Evolutionary conservation across 2,113 vertebrate species (phyloP), one percentile per base, ranked within the genome.

Genomic region (Chloroceryle aenea): DNA sequence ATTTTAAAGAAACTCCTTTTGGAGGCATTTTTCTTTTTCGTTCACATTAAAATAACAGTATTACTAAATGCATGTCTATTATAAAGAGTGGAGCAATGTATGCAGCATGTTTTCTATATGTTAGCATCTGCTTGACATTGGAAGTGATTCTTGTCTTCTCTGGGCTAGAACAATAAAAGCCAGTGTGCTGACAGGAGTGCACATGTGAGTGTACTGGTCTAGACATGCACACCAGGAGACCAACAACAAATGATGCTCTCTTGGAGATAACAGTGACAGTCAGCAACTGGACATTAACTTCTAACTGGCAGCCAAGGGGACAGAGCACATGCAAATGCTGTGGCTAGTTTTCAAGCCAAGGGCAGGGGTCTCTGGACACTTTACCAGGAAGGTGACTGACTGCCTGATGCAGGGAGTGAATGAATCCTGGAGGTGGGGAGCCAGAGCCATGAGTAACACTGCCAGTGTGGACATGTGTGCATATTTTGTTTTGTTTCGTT

Each of bases 191-290:
- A 45, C 27, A 1, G 0, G 1, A 50, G 12, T 12, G 30, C 0
- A 0, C 27, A 9, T 12, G 27, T 0, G 0, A n/a, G 74, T 0
- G 0, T 36, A 43, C 36, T 13, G 0, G 1, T 43, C 23, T 19
- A 40, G 73, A 32, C 13, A 7, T 2, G 6, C n/a, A 45, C 7
- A 1, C 23, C n/a, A 13, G 61, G 36, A 74, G 40, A 30, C 7
- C 8, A 23, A 13, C 7, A 47, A 52, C 27, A 62, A 8, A 11
- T 6, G 25, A 50, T 61, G 23, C 25, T 76, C 1, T 56, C n/a
- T 21, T 23, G 58, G 74, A 62, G 58, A 15, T 22, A 36, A 15
- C 30, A 16, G 9, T 52, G 75, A 11, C 38, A 47, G 7, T 16
- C 38, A 83, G 45, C 21, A 95, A 32, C 29, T 52, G 63, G 40